Percentiles rank a stretch among this genome's conserved stretches.
Conservation (phyloP, 2,888 invertebrate species). For the Antheraea yamamai region DNA sequence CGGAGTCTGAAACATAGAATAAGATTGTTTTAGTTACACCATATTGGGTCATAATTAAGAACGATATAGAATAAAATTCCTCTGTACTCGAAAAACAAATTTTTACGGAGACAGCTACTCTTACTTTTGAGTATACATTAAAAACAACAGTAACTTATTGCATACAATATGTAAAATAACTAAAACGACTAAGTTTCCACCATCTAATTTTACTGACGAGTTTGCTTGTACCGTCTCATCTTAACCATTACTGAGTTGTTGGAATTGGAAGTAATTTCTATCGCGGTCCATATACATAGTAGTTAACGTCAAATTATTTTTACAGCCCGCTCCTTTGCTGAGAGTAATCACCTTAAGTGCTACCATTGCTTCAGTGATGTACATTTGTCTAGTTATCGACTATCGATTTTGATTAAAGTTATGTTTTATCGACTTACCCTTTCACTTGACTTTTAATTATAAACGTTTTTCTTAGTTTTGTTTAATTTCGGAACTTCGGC, state of each 20-base stretch:
- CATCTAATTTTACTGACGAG: constrained; percentile 15
- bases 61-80: not conserved
- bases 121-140: not conserved
- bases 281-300: constrained; percentile 32
- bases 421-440: no score
- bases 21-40: no score
- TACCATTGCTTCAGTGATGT: constrained; percentile 25
- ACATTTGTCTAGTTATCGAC: not conserved
- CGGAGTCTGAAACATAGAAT: no score
- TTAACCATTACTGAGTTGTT: constrained; percentile 23
- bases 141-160: not conserved
- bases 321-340: constrained; percentile 36
- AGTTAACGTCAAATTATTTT: constrained; percentile 45
- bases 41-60: no score
- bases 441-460: not conserved
- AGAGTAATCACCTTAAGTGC: constrained; percentile 42
- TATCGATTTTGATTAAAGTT: not conserved
- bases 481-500: not conserved
- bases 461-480: not conserved
- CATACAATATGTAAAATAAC: not conserved
- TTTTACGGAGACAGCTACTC: not conserved
- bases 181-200: not conserved
- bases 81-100: not conserved
- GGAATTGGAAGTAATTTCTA: constrained; percentile 35
- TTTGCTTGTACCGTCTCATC: constrained; percentile 23